Percentiles rank a stretch among this genome's conserved stretches.
phyloP scores from a whole-genome alignment of 2,888 invertebrate genomes.

The Hetaerina titia region DNA sequence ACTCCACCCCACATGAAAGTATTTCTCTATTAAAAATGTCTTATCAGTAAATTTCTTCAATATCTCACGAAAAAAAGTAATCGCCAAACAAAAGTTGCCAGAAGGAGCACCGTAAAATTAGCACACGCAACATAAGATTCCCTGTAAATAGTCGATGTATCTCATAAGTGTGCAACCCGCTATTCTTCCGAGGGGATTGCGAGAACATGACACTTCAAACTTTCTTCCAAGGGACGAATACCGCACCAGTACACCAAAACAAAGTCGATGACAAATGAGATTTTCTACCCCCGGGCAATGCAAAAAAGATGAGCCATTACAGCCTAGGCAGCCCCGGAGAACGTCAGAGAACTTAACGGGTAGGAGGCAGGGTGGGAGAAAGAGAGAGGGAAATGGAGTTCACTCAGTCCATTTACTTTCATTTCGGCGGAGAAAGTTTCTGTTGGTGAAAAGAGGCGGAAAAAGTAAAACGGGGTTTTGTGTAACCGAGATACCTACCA shows the following conservation, averaged over 20 bases:
- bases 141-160: background rate
- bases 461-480: background rate
- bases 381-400: background rate
- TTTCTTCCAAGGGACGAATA: background rate
- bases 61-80: too few relatives aligned
- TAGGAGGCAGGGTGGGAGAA: background rate
- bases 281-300: background rate
- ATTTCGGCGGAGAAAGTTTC: conserved; percentile 34
- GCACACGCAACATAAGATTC: background rate
- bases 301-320: background rate
- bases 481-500: background rate
- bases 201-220: background rate
- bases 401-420: conserved; percentile 7
- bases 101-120: background rate
- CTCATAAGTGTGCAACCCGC: background rate
- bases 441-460: background rate
- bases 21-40: too few relatives aligned
- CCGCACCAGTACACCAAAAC: background rate
- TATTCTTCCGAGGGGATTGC: background rate
- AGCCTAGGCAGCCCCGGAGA: too few relatives aligned
- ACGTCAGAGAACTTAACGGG: too few relatives aligned
- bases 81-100: too few relatives aligned
- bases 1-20: too few relatives aligned
- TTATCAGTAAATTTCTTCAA: too few relatives aligned
- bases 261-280: background rate